Evolutionary conservation across 2,797 vertebrate species (phyloP).

Genomic region (Menidia menidia): DNA sequence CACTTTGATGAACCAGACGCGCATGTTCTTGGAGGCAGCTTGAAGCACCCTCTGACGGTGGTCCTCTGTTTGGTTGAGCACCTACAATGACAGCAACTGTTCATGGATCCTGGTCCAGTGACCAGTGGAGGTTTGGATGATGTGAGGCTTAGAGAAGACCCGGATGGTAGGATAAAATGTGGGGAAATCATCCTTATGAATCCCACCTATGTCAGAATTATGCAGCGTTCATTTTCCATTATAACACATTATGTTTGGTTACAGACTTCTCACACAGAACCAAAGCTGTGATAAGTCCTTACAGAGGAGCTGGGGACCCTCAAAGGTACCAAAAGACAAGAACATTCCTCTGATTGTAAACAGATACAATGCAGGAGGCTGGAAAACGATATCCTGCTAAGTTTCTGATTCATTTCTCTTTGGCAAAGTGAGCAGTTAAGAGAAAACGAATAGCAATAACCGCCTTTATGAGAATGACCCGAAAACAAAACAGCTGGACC

Average conservation of each 20-base stretch:
- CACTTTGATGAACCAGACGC: slow-evolving; percentile 99
- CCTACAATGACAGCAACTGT: slow-evolving; percentile 74
- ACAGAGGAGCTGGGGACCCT: background rate
- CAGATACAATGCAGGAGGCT: slow-evolving; percentile 16
- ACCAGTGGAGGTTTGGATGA: background rate
- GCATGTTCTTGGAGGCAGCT: slow-evolving; percentile 94
- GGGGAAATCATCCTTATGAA: too few species aligned
- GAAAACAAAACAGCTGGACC: background rate
- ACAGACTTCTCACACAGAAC: too few species aligned
- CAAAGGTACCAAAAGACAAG: slow-evolving; percentile 26
- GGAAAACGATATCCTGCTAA: slow-evolving; percentile 44
- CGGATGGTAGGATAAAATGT: too few species aligned
- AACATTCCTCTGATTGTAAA: slow-evolving; percentile 6
- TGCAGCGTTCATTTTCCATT: too few species aligned
- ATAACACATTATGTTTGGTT: too few species aligned
- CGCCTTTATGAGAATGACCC: background rate
- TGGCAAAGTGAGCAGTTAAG: slow-evolving; percentile 15
- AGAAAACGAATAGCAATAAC: slow-evolving; percentile 41
- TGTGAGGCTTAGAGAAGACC: background rate
- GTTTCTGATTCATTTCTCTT: slow-evolving; percentile 26
- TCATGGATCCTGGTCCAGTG: background rate
- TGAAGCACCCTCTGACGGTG: slow-evolving; percentile 97
- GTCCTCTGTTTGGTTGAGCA: slow-evolving; percentile 97
- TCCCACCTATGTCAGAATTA: too few species aligned
- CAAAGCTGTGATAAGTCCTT: too few species aligned